Base-by-base conservation (phyloP, 2,888 invertebrate species). In the Eledona agricola region DNA sequence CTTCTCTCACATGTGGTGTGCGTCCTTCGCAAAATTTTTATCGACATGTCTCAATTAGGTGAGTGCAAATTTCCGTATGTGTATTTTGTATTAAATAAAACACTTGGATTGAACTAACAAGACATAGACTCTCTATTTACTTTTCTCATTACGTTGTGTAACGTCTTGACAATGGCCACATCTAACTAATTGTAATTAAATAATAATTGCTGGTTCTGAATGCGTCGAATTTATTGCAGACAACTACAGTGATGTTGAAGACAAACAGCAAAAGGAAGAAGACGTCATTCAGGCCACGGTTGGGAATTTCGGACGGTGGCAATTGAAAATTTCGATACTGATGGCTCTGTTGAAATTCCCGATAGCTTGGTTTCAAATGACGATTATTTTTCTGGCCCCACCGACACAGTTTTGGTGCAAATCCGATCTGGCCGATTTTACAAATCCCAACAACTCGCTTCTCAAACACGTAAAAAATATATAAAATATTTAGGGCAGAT, bases 221-320 rank as follows among this genome's bases (percentile, higher is more conserved):
- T n/a, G n/a, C n/a, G 9, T 26, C 3, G 9, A 26, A 26, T 26
- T 26, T 40, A 11, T 40, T 40, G 4, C 29, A 34, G 45, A 45
- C 4, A 31, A 11, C 11, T 16, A 28, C 12, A 5, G 9, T 10
- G 45, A 32, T 16, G 1, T 19, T 28, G 34, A 26, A 15, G 25
- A 52, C n/a, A 17, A 25, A 31, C 28, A 35, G n/a, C 11, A 28
- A 13, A 29, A 17, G 3, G 29, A 34, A 3, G 43, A 53, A 16
- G 64, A 64, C 34, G 34, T 65, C n/a, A 37, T 73, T 6, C 60
- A 67, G 56, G 45, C 55, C 12, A 70, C 80, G 13, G 76, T 83
- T 11, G 83, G 84, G 5, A 78, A 81, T 63, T 83, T 83, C 57
- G 85, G 84, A 32, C 76, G 63, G 70, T 85, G 84, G 83, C 85